Base-by-base conservation (phyloP, 2,888 invertebrate species). In the Eledone cirrhosa region DNA sequence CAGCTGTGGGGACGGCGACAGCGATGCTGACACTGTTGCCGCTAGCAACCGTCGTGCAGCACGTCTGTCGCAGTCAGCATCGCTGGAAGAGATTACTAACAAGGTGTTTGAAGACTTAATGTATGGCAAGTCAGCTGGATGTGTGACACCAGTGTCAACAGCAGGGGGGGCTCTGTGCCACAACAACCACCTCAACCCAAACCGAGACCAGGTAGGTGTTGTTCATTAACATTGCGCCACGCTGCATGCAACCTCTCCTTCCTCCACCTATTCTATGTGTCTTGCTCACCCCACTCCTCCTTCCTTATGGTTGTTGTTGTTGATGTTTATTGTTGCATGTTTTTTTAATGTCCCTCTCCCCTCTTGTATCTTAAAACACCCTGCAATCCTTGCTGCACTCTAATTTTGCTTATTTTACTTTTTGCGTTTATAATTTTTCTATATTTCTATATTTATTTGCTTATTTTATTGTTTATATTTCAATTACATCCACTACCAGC, bases 51-150 rank as follows among this genome's bases (percentile, higher is more conserved):
- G 29, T 7, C 19, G 29, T 5, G 67, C 16, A 27, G 67, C 67
- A 27, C 27, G 29, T 31, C 24, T 67, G 27, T 81, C 72, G 78
- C 81, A 80, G 77, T 72, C 78, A 59, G 80, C 83, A 53, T 84
- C 86, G 14, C 84, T 88, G 78, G 86, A 87, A 78, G 85, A 84
- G 80, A 84, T 88, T 76, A 88, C 88, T 83, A 88, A 87, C 83
- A 81, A 85, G 82, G 87, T 88, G 77, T 88, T 88, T 85, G 88
- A 87, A 67, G 86, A 87, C 81, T 82, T 88, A 82, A 87, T 88
- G 86, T 80, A 84, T 76, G 86, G 86, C 72, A 87, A 88, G 82
- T 86, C 86, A 11, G 41, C 41, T 76, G 84, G 87, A 80, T 75
- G 82, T 79, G 84, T 85, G 81, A 86, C 86, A 67, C 67, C 67